Evolutionary conservation across 2,113 vertebrate genomes (phyloP).

Genomic region (Chamaea fasciata): DNA sequence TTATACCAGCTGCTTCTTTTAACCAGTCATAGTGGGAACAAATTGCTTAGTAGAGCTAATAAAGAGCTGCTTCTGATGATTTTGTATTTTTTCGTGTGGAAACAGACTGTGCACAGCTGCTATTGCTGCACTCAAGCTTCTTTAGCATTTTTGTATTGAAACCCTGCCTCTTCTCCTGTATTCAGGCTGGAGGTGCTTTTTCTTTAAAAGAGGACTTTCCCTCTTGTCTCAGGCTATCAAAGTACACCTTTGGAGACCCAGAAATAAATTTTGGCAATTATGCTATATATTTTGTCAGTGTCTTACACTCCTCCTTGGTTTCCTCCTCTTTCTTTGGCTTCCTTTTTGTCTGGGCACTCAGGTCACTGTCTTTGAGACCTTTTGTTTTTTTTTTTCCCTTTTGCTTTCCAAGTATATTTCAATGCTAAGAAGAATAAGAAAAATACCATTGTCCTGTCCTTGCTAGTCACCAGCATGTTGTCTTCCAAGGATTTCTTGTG

Average conservation of each 20-base stretch:
- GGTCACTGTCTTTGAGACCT: background rate
- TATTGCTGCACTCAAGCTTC: background rate
- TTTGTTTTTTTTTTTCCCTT: background rate
- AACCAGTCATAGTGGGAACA: background rate
- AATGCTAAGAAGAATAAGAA: background rate
- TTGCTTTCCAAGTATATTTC: background rate
- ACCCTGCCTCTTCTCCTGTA: background rate
- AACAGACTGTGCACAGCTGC: background rate
- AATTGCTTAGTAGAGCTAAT: background rate
- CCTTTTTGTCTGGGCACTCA: background rate
- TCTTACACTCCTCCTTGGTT: background rate
- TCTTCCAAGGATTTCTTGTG: background rate
- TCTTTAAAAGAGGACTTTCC: background rate
- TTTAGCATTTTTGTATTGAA: background rate
- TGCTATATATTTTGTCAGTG: background rate
- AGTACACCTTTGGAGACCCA: background rate
- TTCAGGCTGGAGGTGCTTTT: background rate
- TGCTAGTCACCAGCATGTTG: background rate
- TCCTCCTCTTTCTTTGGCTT: background rate
- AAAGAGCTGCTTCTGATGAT: background rate
- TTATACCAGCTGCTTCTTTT: background rate
- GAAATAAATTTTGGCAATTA: background rate
- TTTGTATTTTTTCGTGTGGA: background rate
- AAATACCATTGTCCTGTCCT: background rate
- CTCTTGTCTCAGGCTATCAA: background rate